A percentile compares a stretch with the other conserved stretches of the same genome.
Conservation (phyloP, 2,888 invertebrate genomes). For the Lamellibrachia columna region DNA sequence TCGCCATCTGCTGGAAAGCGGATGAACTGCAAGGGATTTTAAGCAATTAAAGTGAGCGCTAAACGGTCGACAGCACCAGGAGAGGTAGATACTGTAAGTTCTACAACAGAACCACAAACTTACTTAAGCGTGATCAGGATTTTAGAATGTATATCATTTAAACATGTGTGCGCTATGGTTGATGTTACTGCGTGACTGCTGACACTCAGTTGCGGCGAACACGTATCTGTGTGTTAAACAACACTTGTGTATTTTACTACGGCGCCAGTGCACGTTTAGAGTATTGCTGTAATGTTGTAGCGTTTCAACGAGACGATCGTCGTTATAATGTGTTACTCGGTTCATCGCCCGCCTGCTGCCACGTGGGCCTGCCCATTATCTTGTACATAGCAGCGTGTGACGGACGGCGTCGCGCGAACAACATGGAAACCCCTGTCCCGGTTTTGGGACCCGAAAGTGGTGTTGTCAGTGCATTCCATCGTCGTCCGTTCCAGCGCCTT, state of each 20-base stretch:
- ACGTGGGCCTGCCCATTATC: not conserved
- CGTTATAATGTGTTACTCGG: not conserved
- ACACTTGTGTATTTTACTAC: not conserved
- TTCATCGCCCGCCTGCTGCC: not conserved
- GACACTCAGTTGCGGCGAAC: not conserved
- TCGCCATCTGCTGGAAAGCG: not conserved
- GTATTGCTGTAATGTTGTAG: not conserved
- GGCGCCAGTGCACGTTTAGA: not conserved
- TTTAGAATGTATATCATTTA: not conserved
- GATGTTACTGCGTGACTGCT: not conserved
- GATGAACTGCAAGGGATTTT: not conserved
- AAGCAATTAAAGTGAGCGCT: no score
- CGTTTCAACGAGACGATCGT: not conserved
- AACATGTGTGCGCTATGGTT: not conserved
- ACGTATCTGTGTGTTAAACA: not conserved
- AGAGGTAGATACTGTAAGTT: not conserved
- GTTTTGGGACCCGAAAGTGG: not conserved
- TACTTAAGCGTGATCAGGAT: not conserved
- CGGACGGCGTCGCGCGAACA: slow-evolving; percentile 12
- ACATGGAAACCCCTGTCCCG: slow-evolving; percentile 11
- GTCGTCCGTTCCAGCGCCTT: not conserved
- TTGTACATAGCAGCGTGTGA: not conserved
- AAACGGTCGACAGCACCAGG: not conserved
- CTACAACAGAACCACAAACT: not conserved
- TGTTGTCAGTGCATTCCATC: slow-evolving; percentile 16